Evolutionary conservation across 2,888 invertebrate genomes (phyloP).

Genomic region (Cremastobaeus sp.): DNA sequence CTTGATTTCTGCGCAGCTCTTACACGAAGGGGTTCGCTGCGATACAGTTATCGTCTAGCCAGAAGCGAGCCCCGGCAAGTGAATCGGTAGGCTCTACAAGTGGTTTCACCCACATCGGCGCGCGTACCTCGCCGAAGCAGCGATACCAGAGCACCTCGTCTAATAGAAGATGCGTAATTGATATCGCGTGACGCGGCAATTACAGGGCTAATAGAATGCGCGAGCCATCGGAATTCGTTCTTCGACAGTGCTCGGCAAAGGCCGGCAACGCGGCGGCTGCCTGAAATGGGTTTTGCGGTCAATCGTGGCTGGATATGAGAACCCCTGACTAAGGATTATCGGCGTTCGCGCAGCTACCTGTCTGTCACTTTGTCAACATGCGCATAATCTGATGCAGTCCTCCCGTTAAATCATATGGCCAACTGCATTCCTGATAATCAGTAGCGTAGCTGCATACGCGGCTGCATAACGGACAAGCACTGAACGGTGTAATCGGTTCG

Average conservation of each 20-base stretch:
- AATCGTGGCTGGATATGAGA: slow-evolving; percentile 52
- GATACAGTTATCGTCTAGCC: slow-evolving; percentile 41
- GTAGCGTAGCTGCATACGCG: slow-evolving; percentile 61
- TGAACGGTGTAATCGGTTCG: slow-evolving; percentile 68
- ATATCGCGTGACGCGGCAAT: slow-evolving; percentile 54
- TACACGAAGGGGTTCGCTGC: slow-evolving; percentile 29
- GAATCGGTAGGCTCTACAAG: slow-evolving; percentile 32
- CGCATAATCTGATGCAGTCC: slow-evolving; percentile 69
- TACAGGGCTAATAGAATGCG: slow-evolving; percentile 31
- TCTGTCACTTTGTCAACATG: slow-evolving; percentile 74
- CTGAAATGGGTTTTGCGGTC: slow-evolving; percentile 54
- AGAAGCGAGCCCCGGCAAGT: slow-evolving; percentile 15
- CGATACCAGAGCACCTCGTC: slow-evolving; percentile 18
- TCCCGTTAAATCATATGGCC: slow-evolving; percentile 69
- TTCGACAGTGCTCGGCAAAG: slow-evolving; percentile 15
- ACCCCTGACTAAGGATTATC: slow-evolving; percentile 63
- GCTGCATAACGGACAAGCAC: slow-evolving; percentile 65
- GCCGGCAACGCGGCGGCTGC: slow-evolving; percentile 16
- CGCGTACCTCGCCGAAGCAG: neutral
- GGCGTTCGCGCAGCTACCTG: slow-evolving; percentile 62
- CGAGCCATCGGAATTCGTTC: slow-evolving; percentile 29
- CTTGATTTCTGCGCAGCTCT: slow-evolving; percentile 37
- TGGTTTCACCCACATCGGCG: slow-evolving; percentile 30
- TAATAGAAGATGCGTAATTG: slow-evolving; percentile 50
- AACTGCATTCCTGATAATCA: slow-evolving; percentile 71